phyloP scores from a whole-genome alignment of 2,797 vertebrate species.

The Lagorchestes hirsutus region DNA sequence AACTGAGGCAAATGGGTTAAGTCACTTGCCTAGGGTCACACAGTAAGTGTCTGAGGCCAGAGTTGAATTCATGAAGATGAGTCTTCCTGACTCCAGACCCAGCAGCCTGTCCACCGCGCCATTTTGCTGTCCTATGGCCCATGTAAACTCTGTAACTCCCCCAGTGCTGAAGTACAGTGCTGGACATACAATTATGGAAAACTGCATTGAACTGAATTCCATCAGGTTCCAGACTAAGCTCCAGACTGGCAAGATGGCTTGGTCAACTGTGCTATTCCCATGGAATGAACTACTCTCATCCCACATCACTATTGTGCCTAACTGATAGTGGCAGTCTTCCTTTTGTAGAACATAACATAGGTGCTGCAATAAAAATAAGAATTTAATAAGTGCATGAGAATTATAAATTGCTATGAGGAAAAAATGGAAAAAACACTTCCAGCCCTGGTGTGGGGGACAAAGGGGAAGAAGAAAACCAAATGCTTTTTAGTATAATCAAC shows the following conservation, averaged over 20 bases:
- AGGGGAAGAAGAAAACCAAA: background rate
- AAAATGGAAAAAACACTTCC: background rate
- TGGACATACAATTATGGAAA: constrained; percentile 31
- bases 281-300: background rate
- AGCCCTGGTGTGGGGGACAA: background rate
- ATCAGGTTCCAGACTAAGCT: constrained; percentile 33
- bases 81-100: background rate
- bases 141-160: background rate
- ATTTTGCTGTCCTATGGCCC: background rate
- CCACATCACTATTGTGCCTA: background rate
- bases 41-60: no score
- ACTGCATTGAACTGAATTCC: constrained; percentile 46
- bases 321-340: background rate
- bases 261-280: background rate
- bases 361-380: background rate
- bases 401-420: background rate
- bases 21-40: no score
- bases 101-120: background rate
- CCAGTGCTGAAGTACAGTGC: background rate
- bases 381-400: background rate
- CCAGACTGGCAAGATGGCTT: background rate
- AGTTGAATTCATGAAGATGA: no score
- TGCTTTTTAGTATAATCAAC: background rate
- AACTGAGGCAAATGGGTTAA: no score
- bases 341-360: constrained; percentile 24